Conservation (phyloP, 2,113 vertebrate genomes). For the Xenus cinereus region DNA sequence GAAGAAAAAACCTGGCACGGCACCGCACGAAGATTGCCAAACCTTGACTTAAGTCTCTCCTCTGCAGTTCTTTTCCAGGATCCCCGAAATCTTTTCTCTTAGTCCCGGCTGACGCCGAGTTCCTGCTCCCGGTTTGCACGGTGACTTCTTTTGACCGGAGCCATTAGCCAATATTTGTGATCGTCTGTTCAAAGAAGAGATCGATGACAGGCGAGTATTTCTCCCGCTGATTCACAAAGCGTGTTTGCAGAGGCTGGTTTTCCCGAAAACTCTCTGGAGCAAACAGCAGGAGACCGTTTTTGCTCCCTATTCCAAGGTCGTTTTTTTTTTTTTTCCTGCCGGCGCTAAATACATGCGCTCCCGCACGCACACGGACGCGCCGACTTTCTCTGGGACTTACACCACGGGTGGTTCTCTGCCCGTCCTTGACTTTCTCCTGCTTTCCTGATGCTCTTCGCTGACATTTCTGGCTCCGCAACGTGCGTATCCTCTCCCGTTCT, state of each 20-base stretch:
- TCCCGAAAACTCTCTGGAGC: neutral
- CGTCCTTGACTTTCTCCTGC: neutral
- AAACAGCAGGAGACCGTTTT: neutral
- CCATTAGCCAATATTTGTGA: neutral
- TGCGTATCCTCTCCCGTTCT: neutral
- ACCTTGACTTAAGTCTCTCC: neutral
- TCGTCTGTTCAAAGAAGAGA: neutral
- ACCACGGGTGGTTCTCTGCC: neutral
- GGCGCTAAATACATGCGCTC: accelerated
- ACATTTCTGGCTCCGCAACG: neutral
- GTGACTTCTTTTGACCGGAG: neutral
- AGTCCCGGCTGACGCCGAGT: neutral
- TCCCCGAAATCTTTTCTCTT: neutral
- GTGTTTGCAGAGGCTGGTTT: neutral
- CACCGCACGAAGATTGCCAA: neutral
- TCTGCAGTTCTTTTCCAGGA: neutral
- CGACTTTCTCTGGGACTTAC: neutral
- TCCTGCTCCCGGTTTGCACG: accelerated
- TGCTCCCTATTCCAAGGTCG: neutral
- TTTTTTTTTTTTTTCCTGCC: neutral
- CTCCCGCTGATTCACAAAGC: neutral
- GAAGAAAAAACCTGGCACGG: neutral
- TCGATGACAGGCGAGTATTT: neutral
- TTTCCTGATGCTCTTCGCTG: neutral
- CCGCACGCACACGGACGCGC: accelerated